phyloP scores from a whole-genome alignment of 2,797 vertebrate genomes.

The Sylvilagus floridanus region DNA sequence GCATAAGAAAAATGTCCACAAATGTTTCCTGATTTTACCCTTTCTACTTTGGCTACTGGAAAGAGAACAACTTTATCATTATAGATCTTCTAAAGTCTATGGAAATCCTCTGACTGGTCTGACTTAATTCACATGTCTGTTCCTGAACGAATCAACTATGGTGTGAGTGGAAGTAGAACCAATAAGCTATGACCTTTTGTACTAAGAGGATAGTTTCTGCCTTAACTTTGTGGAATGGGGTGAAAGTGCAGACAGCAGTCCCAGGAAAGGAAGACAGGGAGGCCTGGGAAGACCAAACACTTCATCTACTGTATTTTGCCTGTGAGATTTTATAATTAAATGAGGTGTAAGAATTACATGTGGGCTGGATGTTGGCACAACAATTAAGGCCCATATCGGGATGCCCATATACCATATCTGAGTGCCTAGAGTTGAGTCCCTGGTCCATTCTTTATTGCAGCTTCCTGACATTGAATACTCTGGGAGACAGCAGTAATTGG shows the following conservation, averaged over 20 bases:
- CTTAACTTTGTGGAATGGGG: not conserved
- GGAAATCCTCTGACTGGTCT: conserved; percentile 41
- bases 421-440: too few relatives aligned
- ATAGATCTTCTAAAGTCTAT: not conserved
- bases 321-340: not conserved
- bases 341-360: not conserved
- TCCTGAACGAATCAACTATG: not conserved
- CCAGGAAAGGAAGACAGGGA: not conserved
- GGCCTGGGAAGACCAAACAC: not conserved
- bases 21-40: not conserved
- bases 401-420: too few relatives aligned
- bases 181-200: not conserved
- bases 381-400: too few relatives aligned
- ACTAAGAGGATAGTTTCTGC: not conserved
- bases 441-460: too few relatives aligned
- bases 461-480: too few relatives aligned
- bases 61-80: not conserved
- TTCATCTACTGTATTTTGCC: not conserved
- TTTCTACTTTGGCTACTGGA: not conserved
- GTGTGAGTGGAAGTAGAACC: not conserved
- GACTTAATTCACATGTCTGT: not conserved
- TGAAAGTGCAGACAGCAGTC: not conserved
- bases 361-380: too few relatives aligned
- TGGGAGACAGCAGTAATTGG: too few relatives aligned
- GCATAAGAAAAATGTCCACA: not conserved